Conservation (phyloP, 2,113 vertebrate genomes). For the Isurus oxyrinchus region DNA sequence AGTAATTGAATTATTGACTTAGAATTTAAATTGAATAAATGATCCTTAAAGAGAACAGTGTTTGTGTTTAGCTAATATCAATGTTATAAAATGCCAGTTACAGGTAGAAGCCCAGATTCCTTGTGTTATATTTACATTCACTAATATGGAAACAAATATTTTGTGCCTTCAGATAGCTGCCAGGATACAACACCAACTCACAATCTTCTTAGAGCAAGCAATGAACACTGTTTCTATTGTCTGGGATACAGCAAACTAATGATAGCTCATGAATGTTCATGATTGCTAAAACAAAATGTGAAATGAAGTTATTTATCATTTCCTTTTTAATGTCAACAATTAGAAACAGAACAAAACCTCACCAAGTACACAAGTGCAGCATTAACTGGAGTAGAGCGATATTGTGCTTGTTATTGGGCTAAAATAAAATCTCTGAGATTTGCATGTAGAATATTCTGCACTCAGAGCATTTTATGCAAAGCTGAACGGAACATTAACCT, state of each 20-base stretch:
- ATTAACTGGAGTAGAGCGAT: background rate
- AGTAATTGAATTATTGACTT: constrained; percentile 24
- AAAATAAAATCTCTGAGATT: background rate
- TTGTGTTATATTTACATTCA: background rate
- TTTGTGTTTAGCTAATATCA: background rate
- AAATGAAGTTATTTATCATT: background rate
- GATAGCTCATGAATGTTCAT: background rate
- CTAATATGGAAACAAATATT: background rate
- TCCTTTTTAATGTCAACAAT: background rate
- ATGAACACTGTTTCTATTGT: background rate
- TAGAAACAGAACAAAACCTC: background rate
- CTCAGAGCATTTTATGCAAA: background rate
- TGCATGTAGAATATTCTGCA: background rate
- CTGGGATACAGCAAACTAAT: background rate
- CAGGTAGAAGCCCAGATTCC: background rate
- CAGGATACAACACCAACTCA: background rate
- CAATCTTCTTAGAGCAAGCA: background rate
- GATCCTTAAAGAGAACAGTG: constrained; percentile 6
- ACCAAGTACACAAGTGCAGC: background rate
- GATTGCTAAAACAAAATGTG: background rate
- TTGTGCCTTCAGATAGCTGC: background rate
- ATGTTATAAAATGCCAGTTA: background rate
- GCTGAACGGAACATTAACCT: background rate
- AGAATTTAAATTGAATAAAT: background rate
- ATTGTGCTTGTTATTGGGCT: constrained; percentile 1